Evolutionary conservation across 2,888 invertebrate species (phyloP).

Genomic region (Drosophila neonasuta): DNA sequence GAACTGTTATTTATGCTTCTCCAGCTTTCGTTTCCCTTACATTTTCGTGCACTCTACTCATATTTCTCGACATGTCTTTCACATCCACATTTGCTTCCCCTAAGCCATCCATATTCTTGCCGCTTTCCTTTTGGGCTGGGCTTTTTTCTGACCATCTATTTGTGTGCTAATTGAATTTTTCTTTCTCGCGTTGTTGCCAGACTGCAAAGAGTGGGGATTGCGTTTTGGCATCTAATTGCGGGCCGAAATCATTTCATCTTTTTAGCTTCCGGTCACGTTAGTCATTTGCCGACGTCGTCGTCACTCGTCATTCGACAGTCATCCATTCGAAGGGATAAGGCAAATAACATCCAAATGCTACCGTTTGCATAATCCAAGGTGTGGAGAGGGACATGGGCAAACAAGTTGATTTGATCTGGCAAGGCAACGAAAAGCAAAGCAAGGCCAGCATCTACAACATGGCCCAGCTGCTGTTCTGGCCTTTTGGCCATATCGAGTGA

Average conservation of each 20-base stretch:
- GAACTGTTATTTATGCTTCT: constrained; percentile 9
- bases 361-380: constrained; percentile 34
- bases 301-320: constrained; percentile 27
- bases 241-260: constrained; percentile 67
- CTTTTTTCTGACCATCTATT: constrained; percentile 17
- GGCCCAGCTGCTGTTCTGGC: constrained; percentile 37
- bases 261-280: constrained; percentile 64
- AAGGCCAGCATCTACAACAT: constrained; percentile 11
- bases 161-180: constrained; percentile 42
- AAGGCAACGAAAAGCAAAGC: background rate
- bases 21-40: constrained; percentile 1
- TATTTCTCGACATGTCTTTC: constrained; percentile 5
- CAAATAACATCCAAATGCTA: constrained; percentile 56
- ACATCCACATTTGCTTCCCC: background rate
- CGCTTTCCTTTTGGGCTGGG: background rate
- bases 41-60: background rate
- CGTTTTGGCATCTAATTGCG: constrained; percentile 59
- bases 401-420: constrained; percentile 44
- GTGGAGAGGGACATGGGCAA: constrained; percentile 15
- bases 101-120: background rate
- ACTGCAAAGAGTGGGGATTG: constrained; percentile 10
- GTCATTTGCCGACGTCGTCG: constrained; percentile 43
- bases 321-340: constrained; percentile 23
- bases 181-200: background rate
- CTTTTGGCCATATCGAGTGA: constrained; percentile 46